phyloP scores from a whole-genome alignment of 2,113 vertebrate genomes.

The Arvicanthis niloticus region DNA sequence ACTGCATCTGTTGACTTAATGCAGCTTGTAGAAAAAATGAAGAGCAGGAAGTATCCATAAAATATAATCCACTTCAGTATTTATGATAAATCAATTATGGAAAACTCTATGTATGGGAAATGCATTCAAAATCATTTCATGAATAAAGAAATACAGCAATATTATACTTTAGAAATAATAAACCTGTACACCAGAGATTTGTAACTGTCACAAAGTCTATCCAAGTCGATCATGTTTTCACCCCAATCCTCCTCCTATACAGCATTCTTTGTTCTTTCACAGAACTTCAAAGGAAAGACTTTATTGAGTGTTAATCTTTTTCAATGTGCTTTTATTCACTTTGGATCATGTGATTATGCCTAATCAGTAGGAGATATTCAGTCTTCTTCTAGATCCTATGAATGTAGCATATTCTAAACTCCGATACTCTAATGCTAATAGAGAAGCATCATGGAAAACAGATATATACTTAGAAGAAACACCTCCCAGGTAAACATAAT shows the following conservation, averaged over 20 bases:
- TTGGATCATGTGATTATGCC: slow-evolving; percentile 32
- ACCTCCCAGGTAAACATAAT: neutral
- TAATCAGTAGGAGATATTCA: slow-evolving; percentile 32
- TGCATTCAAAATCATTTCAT: slow-evolving; percentile 29
- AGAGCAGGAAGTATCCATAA: slow-evolving; percentile 52
- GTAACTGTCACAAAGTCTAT: neutral
- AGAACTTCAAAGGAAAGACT: slow-evolving; percentile 3
- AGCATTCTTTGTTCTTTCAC: neutral
- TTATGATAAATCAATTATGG: slow-evolving; percentile 55
- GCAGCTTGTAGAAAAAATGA: slow-evolving; percentile 36
- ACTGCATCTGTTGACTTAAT: slow-evolving; percentile 54
- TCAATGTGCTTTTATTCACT: slow-evolving; percentile 40
- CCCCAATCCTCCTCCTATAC: neutral
- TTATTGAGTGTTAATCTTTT: neutral
- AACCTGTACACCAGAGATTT: neutral
- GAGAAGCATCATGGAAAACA: neutral
- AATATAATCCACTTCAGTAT: slow-evolving; percentile 52
- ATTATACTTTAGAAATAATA: neutral
- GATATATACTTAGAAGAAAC: neutral
- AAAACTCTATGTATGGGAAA: slow-evolving; percentile 24
- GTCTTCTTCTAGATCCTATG: neutral
- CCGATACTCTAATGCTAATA: neutral
- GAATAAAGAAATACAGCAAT: slow-evolving; percentile 53
- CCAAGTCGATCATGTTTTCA: neutral
- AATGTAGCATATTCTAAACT: neutral